These are phyloP conservation scores for Emydura subglobosa DNA, from an alignment of 2,113 vertebrate genomes.

Conservation along the genomic window DNA sequence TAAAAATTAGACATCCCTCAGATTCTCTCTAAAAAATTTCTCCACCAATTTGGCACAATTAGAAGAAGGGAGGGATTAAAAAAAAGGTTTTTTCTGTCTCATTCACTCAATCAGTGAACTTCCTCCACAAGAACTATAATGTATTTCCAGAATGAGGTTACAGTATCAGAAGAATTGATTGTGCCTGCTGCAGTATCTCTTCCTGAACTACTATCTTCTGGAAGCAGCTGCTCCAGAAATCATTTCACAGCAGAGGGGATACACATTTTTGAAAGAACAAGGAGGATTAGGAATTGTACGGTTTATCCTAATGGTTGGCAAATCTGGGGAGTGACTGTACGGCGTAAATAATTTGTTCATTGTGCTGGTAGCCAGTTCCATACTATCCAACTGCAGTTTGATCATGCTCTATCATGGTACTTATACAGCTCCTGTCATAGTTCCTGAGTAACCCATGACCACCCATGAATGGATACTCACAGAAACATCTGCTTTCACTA, in stretches of 20 bases:
- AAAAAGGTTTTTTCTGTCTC: background rate
- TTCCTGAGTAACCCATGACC: background rate
- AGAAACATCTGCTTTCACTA: background rate
- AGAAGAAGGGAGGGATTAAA: background rate
- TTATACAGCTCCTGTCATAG: background rate
- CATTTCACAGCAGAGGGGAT: background rate
- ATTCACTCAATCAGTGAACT: background rate
- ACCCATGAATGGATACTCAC: background rate
- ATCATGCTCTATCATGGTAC: background rate
- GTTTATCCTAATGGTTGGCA: background rate
- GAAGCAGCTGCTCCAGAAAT: background rate
- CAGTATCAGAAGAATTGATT: background rate
- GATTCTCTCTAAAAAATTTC: background rate
- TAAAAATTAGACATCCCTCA: background rate
- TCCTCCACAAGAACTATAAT: background rate
- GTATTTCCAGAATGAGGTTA: background rate
- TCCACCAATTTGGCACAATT: background rate
- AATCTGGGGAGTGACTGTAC: background rate
- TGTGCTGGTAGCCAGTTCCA: background rate
- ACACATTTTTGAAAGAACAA: background rate
- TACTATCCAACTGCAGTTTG: background rate
- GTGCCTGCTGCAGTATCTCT: background rate
- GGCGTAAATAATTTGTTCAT: background rate
- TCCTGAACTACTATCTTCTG: background rate
- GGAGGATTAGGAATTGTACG: background rate